These are phyloP conservation scores for Alligator sinensis DNA, from an alignment of 2,113 vertebrate genomes.

Conservation along the genomic window DNA sequence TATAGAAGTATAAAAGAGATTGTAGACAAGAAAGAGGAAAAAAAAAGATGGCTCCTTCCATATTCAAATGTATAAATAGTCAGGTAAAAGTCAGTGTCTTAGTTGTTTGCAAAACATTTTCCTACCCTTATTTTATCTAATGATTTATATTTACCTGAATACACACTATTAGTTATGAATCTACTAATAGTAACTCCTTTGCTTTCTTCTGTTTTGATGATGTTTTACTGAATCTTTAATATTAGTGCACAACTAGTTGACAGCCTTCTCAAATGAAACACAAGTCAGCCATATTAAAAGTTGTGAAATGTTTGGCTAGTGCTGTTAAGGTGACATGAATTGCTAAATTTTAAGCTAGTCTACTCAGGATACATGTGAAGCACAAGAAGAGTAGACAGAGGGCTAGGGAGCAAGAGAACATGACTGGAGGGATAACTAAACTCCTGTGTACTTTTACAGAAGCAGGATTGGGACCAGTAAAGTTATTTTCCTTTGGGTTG, in stretches of 20 bases:
- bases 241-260: neutral
- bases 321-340: neutral
- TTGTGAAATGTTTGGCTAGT: neutral
- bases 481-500: neutral
- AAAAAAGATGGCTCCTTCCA: neutral
- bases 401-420: neutral
- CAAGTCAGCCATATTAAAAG: neutral
- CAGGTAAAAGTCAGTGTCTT: neutral
- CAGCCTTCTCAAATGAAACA: neutral
- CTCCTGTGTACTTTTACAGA: neutral
- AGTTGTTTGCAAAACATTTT: neutral
- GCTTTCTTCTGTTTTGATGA: neutral
- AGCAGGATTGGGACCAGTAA: neutral
- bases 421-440: neutral
- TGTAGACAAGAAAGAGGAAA: neutral
- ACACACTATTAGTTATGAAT: neutral
- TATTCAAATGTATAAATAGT: neutral
- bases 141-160: neutral
- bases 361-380: fast-evolving
- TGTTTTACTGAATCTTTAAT: neutral
- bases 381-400: neutral
- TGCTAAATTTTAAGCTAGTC: neutral
- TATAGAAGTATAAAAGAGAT: neutral
- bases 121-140: neutral
- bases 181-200: neutral